Base-by-base conservation (phyloP, 2,113 vertebrate species). In the Sander vitreus region DNA sequence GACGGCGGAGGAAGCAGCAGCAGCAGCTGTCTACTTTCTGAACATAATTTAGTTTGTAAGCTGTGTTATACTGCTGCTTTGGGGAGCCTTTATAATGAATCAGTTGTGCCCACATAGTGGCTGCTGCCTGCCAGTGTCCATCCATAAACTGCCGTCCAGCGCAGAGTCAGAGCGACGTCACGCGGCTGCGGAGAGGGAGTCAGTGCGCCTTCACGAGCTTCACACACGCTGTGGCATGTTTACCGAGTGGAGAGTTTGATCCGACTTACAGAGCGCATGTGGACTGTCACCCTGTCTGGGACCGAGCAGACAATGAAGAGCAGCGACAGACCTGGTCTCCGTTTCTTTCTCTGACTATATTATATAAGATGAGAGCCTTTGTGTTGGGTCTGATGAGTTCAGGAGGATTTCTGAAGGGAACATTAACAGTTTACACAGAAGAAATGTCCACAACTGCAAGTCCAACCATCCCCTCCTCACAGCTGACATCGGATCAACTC, bases 391-490 rank as follows among this genome's bases (percentile, higher is more conserved):
- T 80, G 68, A 54, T 33, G 76, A 83, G 64, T 75, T 89, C 81
- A 21, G 78, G 77, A 75, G 65, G 79, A 72, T 76, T 81, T 82
- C 16, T 76, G 36, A 82, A 80, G 78, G 86, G 55, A 77, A 76
- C 83, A 11, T 8, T 84, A 2, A 78, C 68, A 43, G 51, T 77
- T 78, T 48, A 57, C 83, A 85, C 75, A n/a, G 71, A 81, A 80
- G 94, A 95, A 66, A 96, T 95, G 94, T 91, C 90, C 89, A 92
- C 91, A 74, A 67, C 89, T 75, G 80, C 81, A 59, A 83, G 81
- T 85, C 92, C 93, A 57, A 95, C 90, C 60, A 57, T 69, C 1
- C 85, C 92, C 43, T 83, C 93, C 23, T 76, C 84, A 23, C 84
- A 84, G 76, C 81, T 94, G 85, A 88, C 90, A 2, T 74, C 90